These are phyloP conservation scores for Parauchenoglanis punctatus DNA, from an alignment of 2,797 vertebrate genomes.

Conservation along the genomic window DNA sequence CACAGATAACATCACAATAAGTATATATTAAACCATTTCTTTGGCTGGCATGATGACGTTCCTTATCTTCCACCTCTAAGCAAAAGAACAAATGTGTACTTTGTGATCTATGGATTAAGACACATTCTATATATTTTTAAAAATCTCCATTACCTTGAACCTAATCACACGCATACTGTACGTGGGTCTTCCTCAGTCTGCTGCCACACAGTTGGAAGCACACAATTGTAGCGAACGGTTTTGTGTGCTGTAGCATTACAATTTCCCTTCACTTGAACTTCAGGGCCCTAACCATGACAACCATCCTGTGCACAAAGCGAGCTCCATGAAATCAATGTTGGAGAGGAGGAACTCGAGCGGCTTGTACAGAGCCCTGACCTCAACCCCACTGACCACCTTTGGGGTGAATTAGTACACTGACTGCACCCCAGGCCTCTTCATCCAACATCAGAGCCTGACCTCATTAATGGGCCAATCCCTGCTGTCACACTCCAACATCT, in stretches of 20 bases:
- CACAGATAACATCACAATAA: not conserved
- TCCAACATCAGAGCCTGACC: not conserved
- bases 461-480: not conserved
- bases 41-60: not conserved
- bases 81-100: not conserved
- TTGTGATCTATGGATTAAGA: not conserved
- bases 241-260: not conserved
- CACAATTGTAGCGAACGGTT: not conserved
- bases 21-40: not conserved
- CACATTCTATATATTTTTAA: not conserved
- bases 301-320: not conserved
- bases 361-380: not conserved
- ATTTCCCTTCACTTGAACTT: not conserved
- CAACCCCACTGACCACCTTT: not conserved
- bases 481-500: too few species aligned
- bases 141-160: not conserved
- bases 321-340: not conserved
- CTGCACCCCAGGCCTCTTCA: not conserved
- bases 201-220: not conserved
- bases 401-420: not conserved
- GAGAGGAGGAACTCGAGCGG: not conserved
- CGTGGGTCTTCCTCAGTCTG: not conserved
- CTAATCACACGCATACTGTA: not conserved
- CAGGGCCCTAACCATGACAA: not conserved
- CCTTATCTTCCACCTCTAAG: not conserved